Evolutionary conservation across 2,113 vertebrate species (phyloP).

Genomic region (Poeciliopsis retropinna): DNA sequence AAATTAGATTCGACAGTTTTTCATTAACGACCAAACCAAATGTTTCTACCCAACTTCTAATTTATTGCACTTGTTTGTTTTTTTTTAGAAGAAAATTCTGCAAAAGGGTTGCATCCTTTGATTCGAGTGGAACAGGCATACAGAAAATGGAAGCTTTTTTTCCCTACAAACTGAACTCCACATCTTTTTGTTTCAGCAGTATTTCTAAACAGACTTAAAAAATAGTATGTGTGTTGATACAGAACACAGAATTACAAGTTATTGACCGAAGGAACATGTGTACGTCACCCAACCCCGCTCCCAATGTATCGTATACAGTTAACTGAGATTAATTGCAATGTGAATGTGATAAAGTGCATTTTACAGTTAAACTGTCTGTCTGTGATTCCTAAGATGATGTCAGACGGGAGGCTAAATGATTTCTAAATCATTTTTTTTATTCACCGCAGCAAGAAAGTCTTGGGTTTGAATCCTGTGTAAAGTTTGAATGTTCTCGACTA

Average conservation of each 20-base stretch:
- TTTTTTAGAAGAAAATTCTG: background rate
- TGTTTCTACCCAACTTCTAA: conserved; percentile 6
- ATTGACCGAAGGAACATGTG: conserved; percentile 76
- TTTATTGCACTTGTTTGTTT: conserved; percentile 8
- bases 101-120: conserved; percentile 1
- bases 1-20: conserved; percentile 2
- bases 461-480: too few species aligned
- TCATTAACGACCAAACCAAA: conserved; percentile 30
- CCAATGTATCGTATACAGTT: conserved; percentile 75
- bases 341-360: conserved; percentile 81
- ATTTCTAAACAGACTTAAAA: conserved; percentile 72
- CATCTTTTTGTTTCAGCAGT: conserved; percentile 63
- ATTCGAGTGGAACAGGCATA: background rate
- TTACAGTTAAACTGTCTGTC: conserved; percentile 59
- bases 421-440: too few species aligned
- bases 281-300: conserved; percentile 51
- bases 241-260: conserved; percentile 66
- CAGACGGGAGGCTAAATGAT: background rate
- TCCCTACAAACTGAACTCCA: conserved; percentile 27
- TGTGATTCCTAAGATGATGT: background rate
- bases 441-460: too few species aligned
- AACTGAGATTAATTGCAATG: conserved; percentile 78
- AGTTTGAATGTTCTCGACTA: background rate
- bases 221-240: conserved; percentile 56
- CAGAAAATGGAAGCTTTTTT: background rate